Evolutionary conservation across 53 echinoderm and acorn worm genomes (phyloP).

Genomic region (Holothuria leucospilota): DNA sequence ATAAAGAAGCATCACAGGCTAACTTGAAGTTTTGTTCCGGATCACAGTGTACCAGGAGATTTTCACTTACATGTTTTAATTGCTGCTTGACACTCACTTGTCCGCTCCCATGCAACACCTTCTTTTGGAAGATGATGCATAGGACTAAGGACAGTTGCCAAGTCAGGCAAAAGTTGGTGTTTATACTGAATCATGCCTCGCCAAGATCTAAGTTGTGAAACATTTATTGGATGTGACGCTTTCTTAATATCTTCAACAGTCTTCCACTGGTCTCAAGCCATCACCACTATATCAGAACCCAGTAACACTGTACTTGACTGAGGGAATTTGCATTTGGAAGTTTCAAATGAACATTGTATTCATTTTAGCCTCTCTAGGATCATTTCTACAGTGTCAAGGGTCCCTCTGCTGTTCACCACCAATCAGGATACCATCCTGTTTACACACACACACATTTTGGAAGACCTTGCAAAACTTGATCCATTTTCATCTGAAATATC

Average conservation of each 20-base stretch:
- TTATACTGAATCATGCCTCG: conserved; percentile 46
- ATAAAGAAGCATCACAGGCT: conserved; percentile 54
- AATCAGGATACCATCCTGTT: conserved; percentile 44
- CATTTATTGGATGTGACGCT: conserved; percentile 34
- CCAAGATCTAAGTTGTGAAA: conserved; percentile 20
- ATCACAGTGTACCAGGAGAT: conserved; percentile 51
- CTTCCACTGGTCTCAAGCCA: conserved; percentile 10
- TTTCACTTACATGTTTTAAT: conserved; percentile 22
- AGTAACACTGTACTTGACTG: not conserved
- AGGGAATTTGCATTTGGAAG: conserved; percentile 13
- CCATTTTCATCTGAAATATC: conserved; percentile 60
- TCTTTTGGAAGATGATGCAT: conserved; percentile 18
- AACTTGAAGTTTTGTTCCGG: conserved; percentile 31
- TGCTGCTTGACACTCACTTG: conserved; percentile 9
- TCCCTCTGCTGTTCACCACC: conserved; percentile 1
- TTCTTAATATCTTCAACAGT: conserved; percentile 21
- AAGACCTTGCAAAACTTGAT: conserved; percentile 49
- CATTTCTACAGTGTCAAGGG: not conserved
- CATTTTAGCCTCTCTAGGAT: not conserved
- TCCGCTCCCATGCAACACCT: conserved; percentile 27
- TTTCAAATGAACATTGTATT: conserved; percentile 33
- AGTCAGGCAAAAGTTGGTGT: conserved; percentile 19
- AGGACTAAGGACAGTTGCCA: conserved; percentile 22
- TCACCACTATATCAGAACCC: conserved; percentile 32
- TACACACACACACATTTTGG: conserved; percentile 37